Evolutionary conservation across 2,113 vertebrate genomes (phyloP).

Genomic region (Sialia sialis): DNA sequence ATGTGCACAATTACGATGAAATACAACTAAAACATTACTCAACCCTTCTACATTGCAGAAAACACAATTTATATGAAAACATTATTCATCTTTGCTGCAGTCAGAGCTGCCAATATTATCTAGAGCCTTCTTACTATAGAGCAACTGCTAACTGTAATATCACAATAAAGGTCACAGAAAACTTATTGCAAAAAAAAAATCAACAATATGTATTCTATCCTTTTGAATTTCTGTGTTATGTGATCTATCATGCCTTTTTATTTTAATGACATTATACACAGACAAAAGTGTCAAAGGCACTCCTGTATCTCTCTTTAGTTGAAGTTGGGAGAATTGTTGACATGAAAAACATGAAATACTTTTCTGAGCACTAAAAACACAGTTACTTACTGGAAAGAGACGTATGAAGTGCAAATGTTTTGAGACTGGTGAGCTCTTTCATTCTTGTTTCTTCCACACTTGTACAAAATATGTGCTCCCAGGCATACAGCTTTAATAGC

Average conservation of each 20-base stretch:
- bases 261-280: neutral
- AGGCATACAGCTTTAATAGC: conserved; percentile 93
- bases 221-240: neutral
- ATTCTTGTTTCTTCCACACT: conserved; percentile 90
- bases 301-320: neutral
- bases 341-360: neutral
- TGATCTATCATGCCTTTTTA: neutral
- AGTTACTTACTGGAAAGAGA: conserved; percentile 85
- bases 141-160: neutral
- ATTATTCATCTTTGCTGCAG: neutral
- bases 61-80: neutral
- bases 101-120: neutral
- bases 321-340: neutral
- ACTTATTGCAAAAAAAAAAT: neutral
- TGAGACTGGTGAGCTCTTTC: conserved; percentile 89
- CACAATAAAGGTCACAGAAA: neutral
- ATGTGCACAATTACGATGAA: neutral
- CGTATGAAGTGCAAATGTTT: conserved; percentile 85
- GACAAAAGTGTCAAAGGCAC: neutral
- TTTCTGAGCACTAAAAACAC: neutral
- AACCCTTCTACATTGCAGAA: neutral
- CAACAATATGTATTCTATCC: neutral
- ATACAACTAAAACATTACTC: neutral
- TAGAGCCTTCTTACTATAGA: neutral
- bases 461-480: conserved; percentile 95